These are phyloP conservation scores for Tolmerus cingulatus DNA, from an alignment of 2,888 invertebrate genomes.

Conservation along the genomic window DNA sequence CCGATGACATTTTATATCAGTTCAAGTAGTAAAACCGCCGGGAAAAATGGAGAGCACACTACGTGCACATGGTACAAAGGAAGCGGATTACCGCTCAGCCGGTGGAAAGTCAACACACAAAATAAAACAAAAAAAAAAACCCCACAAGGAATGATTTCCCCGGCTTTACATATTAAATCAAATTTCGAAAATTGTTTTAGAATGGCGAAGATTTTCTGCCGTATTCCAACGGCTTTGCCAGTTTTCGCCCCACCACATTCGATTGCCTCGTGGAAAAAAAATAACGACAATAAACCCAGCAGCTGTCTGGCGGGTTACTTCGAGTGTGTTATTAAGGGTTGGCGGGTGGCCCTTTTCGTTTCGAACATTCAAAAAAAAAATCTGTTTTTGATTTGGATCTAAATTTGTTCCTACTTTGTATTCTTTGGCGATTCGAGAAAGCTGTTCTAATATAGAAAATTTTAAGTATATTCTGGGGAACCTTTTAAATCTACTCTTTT, in stretches of 20 bases:
- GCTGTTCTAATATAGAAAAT: neutral
- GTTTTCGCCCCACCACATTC: neutral
- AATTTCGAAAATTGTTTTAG: neutral
- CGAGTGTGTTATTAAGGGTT: neutral
- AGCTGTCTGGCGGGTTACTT: neutral
- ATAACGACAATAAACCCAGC: neutral
- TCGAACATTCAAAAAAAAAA: neutral
- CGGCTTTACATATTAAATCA: neutral
- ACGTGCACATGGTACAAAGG: constrained; percentile 25
- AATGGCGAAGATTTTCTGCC: neutral
- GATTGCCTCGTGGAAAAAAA: neutral
- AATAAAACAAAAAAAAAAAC: neutral
- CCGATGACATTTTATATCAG: constrained; percentile 33
- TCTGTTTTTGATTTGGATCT: neutral
- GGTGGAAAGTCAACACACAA: neutral
- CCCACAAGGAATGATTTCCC: neutral
- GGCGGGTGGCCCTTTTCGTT: neutral
- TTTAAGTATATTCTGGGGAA: neutral
- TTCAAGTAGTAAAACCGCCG: constrained; percentile 28
- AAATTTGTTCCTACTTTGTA: neutral
- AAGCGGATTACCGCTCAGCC: constrained; percentile 14
- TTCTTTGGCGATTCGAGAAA: neutral
- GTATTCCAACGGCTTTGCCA: neutral
- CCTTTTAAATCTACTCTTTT: neutral
- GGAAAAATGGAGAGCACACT: constrained; percentile 7